A percentile compares a stretch with the other conserved stretches of the same genome.
Evolutionary conservation across 1,140 invertebrate genomes (phyloP).

Genomic region (Asbolus verrucosus): DNA sequence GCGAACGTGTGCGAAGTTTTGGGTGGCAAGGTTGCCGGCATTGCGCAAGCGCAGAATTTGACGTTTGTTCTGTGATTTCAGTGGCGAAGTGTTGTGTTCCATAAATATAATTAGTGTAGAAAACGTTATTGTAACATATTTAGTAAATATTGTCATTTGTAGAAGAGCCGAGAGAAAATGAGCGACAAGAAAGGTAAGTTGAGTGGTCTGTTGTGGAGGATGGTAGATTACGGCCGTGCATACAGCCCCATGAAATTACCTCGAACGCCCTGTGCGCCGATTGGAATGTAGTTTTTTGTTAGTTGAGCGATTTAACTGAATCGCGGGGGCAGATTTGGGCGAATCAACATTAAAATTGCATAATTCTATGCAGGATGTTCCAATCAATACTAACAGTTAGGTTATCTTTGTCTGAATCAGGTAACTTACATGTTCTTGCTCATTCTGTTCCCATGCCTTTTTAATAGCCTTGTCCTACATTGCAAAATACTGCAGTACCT

Average conservation of each 20-base stretch:
- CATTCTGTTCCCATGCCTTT: slow-evolving; percentile 54
- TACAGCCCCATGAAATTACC: slow-evolving; percentile 12
- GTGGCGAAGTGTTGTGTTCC: slow-evolving; percentile 13
- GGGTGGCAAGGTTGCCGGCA: not conserved
- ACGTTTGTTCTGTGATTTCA: slow-evolving; percentile 11
- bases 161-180: slow-evolving; percentile 46
- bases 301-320: slow-evolving; percentile 3
- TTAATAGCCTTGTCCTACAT: slow-evolving; percentile 61
- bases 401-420: slow-evolving; percentile 60
- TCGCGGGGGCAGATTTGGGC: slow-evolving; percentile 45
- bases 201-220: slow-evolving; percentile 17
- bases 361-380: slow-evolving; percentile 59
- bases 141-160: slow-evolving; percentile 10
- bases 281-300: slow-evolving; percentile 11
- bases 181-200: slow-evolving; percentile 60
- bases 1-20: too few species aligned
- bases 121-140: slow-evolving; percentile 16
- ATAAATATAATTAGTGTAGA: slow-evolving; percentile 10
- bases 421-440: slow-evolving; percentile 59
- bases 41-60: slow-evolving; percentile 5
- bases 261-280: not conserved
- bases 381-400: slow-evolving; percentile 60
- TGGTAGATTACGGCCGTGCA: not conserved
- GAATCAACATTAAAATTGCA: slow-evolving; percentile 57
- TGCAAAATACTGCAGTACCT: slow-evolving; percentile 58